A percentile compares a stretch with the other conserved stretches of the same genome.
phyloP scores from a whole-genome alignment of 2,888 invertebrate species.

The Calameuta filiformis region DNA sequence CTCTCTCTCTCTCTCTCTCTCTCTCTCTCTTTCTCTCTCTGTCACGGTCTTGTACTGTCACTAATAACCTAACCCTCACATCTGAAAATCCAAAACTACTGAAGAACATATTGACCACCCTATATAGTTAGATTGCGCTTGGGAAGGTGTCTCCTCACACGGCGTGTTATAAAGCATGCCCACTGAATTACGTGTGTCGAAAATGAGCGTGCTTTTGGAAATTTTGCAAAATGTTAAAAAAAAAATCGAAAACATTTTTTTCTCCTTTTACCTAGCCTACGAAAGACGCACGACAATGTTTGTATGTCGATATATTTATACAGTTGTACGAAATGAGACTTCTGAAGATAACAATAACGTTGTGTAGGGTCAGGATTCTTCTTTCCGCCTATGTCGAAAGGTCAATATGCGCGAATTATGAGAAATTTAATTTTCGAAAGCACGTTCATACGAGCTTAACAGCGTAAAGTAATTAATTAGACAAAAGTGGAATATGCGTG shows the following conservation, averaged over 20 bases:
- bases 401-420: background rate
- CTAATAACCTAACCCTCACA: background rate
- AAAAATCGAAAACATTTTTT: too few relatives aligned
- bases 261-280: background rate
- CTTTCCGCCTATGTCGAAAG: background rate
- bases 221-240: background rate
- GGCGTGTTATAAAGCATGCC: constrained; percentile 43
- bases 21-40: too few relatives aligned
- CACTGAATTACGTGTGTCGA: constrained; percentile 34
- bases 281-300: background rate
- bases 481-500: constrained; percentile 25
- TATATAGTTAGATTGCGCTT: constrained; percentile 34
- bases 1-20: constrained; percentile 2
- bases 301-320: background rate
- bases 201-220: constrained; percentile 25
- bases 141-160: constrained; percentile 37
- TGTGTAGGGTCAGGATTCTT: background rate
- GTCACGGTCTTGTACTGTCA: background rate
- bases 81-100: constrained; percentile 12
- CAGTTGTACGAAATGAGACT: background rate
- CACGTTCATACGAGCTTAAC: background rate
- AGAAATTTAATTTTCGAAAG: background rate
- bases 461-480: constrained; percentile 23
- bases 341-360: background rate
- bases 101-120: constrained; percentile 15